A percentile compares a stretch with the other conserved stretches of the same genome.
Evolutionary conservation across 1,140 invertebrate species (phyloP).

Genomic region (Holotrichia oblita): DNA sequence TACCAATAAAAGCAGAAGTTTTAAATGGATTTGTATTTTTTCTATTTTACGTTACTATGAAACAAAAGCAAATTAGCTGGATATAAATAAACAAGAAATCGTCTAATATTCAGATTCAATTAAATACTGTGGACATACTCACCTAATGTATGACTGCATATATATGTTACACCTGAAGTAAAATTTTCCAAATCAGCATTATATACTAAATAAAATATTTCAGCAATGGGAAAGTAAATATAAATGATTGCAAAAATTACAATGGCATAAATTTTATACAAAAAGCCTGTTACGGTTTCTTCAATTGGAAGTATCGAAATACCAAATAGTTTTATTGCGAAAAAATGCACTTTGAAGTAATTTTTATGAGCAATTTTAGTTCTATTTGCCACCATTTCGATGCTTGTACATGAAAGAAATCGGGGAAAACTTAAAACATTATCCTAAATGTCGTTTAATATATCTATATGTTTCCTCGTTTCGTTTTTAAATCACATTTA

Average conservation of each 20-base stretch:
- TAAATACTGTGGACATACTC: no score
- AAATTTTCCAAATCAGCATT: constrained; percentile 18
- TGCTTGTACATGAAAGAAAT: no score
- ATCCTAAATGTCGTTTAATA: no score
- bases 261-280: constrained; percentile 7
- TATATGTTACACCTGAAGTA: constrained; percentile 42
- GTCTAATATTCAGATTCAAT: no score
- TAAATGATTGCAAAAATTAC: neutral
- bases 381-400: neutral
- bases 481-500: no score
- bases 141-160: constrained; percentile 36
- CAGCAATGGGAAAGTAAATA: neutral
- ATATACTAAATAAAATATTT: constrained; percentile 14
- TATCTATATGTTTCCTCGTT: no score
- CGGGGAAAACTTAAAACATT: no score
- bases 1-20: no score
- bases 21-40: no score
- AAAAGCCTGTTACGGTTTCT: neutral
- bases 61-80: no score
- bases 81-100: no score
- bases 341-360: constrained; percentile 31
- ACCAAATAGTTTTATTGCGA: constrained; percentile 13
- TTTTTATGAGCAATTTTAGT: neutral
- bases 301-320: neutral
- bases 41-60: no score